Evolutionary conservation across 2,797 vertebrate genomes (phyloP).

Genomic region (Erpetoichthys calabaricus): DNA sequence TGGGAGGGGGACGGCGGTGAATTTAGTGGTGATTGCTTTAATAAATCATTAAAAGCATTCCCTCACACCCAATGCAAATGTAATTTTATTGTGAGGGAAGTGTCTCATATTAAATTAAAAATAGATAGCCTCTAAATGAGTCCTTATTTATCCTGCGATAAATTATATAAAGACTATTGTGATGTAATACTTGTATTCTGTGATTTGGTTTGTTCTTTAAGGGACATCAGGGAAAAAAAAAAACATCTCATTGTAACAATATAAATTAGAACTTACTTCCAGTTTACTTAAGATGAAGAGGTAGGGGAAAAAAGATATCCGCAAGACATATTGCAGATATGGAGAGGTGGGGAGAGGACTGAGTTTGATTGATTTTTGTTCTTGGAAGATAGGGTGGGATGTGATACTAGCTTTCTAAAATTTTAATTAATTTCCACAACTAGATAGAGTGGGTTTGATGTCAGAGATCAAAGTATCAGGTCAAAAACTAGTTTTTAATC

Average conservation of each 20-base stretch:
- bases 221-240: conserved; percentile 45
- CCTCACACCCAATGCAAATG: conserved; percentile 64
- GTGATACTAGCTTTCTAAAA: conserved; percentile 65
- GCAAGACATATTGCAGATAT: conserved; percentile 53
- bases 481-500: conserved; percentile 95
- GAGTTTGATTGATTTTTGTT: conserved; percentile 57
- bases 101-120: conserved; percentile 13
- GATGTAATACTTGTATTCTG: conserved; percentile 60
- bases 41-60: conserved; percentile 66
- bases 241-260: conserved; percentile 65
- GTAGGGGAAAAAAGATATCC: conserved; percentile 65
- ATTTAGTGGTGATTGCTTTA: conserved; percentile 56
- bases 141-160: conserved; percentile 2
- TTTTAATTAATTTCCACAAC: conserved; percentile 91
- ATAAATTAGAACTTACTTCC: conserved; percentile 71
- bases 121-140: conserved; percentile 6
- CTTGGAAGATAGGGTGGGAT: conserved; percentile 47
- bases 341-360: conserved; percentile 38
- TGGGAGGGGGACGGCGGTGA: conserved; percentile 33
- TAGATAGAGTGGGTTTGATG: conserved; percentile 83
- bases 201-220: conserved; percentile 61
- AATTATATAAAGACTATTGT: conserved; percentile 46
- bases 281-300: conserved; percentile 62
- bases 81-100: conserved; percentile 51
- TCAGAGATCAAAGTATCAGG: conserved; percentile 84